Conservation (phyloP, 2,113 vertebrate species). For the Pleuronectes platessa region DNA sequence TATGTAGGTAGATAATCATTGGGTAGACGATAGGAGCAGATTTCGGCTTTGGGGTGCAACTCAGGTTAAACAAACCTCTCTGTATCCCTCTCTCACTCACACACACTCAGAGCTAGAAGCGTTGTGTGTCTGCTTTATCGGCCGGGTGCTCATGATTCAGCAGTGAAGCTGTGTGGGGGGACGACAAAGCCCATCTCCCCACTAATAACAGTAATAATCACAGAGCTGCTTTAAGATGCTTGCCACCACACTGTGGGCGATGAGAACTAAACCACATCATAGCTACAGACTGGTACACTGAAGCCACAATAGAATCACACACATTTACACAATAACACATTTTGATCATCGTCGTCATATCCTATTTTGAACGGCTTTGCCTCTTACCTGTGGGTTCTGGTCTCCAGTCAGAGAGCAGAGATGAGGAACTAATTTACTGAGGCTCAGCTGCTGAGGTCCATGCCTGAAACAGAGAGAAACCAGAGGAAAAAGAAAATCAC, state of each 20-base stretch:
- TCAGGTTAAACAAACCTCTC: conserved; percentile 55
- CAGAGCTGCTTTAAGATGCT: conserved; percentile 28
- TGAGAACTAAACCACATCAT: conserved; percentile 40
- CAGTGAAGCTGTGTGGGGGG: conserved; percentile 28
- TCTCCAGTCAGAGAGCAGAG: conserved; percentile 91
- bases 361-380: background rate
- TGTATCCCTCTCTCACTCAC: conserved; percentile 4
- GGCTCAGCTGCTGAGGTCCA: conserved; percentile 87
- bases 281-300: conserved; percentile 16
- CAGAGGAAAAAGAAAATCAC: background rate
- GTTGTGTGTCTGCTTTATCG: conserved; percentile 44
- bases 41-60: conserved; percentile 68
- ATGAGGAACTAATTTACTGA: conserved; percentile 94
- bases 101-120: background rate
- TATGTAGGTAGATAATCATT: conserved; percentile 70
- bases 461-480: conserved; percentile 75
- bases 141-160: conserved; percentile 49
- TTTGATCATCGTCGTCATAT: background rate
- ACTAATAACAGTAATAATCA: conserved; percentile 72
- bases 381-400: conserved; percentile 92
- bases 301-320: background rate
- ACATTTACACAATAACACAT: background rate
- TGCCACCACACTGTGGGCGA: conserved; percentile 19
- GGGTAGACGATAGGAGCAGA: conserved; percentile 64
- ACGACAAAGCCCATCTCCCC: conserved; percentile 39